These are phyloP conservation scores for Lepidostoma basale DNA, from an alignment of 1,140 invertebrate genomes.

Conservation along the genomic window DNA sequence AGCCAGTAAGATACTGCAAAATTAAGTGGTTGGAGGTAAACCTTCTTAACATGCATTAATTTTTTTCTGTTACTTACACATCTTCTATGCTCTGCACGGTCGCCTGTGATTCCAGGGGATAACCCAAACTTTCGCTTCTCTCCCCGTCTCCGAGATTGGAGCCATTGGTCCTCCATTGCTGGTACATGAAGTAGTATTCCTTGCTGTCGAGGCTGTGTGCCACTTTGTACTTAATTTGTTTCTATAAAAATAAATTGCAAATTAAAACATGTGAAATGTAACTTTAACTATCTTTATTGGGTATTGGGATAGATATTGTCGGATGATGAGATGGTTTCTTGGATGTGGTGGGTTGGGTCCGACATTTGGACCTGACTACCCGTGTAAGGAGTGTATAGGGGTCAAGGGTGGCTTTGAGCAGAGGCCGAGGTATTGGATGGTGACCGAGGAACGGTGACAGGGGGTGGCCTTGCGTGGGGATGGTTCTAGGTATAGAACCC, in stretches of 20 bases:
- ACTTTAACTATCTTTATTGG: background rate
- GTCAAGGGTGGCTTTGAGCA: too few relatives aligned
- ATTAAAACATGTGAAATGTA: background rate
- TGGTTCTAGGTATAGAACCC: too few relatives aligned
- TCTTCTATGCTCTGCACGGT: slow-evolving; percentile 34
- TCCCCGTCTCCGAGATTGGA: slow-evolving; percentile 59
- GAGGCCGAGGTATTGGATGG: too few relatives aligned
- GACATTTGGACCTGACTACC: too few relatives aligned
- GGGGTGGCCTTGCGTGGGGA: too few relatives aligned
- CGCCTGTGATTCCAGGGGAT: slow-evolving; percentile 52
- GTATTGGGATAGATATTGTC: background rate
- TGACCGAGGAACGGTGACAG: too few relatives aligned
- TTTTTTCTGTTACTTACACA: slow-evolving; percentile 13
- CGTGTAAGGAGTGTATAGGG: too few relatives aligned
- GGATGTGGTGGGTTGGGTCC: too few relatives aligned
- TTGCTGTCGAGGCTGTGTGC: slow-evolving; percentile 93
- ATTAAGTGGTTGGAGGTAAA: background rate
- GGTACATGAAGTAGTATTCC: slow-evolving; percentile 75
- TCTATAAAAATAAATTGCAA: slow-evolving; percentile 55
- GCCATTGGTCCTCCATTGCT: slow-evolving; percentile 58
- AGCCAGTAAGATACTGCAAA: too few relatives aligned
- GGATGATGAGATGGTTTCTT: too few relatives aligned
- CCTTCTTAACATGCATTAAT: background rate
- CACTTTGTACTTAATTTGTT: slow-evolving; percentile 90
- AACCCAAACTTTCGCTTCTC: slow-evolving; percentile 53